These are phyloP conservation scores for Zoanthus sociatus DNA, from an alignment of 92 coral and sea anemone genomes.

Conservation along the genomic window DNA sequence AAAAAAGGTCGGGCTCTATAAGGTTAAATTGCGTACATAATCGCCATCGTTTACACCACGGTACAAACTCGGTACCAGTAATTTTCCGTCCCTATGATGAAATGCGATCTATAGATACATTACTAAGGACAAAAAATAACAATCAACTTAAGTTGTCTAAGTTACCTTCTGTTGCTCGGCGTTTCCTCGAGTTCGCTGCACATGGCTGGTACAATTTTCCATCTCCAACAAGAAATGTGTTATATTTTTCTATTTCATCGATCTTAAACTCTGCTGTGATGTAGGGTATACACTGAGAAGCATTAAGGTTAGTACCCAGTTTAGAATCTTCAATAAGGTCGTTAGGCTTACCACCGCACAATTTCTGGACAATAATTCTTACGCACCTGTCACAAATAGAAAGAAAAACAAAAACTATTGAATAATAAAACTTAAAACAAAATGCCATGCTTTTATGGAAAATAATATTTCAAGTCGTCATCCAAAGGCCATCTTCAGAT, in stretches of 20 bases:
- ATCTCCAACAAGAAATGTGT: constrained; percentile 8
- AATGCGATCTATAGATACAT: background rate
- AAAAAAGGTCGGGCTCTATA: no score
- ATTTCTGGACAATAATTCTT: background rate
- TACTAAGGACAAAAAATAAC: background rate
- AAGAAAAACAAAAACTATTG: no score
- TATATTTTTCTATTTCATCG: background rate
- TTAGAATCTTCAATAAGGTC: background rate
- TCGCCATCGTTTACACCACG: no score
- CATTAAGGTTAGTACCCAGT: background rate
- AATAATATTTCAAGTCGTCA: no score
- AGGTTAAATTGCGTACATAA: no score
- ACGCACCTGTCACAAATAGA: background rate
- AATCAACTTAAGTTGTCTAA: no score
- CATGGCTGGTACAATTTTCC: background rate
- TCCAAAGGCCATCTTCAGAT: no score
- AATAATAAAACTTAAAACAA: background rate
- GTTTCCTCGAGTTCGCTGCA: background rate
- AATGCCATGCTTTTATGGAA: no score
- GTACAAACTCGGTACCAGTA: no score
- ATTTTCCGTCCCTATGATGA: no score
- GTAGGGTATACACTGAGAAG: background rate
- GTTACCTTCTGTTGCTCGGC: background rate
- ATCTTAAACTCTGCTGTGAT: constrained; percentile 16
- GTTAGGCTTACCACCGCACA: background rate